Conservation (phyloP, 2,888 invertebrate genomes). For the Cerastis leucographa region DNA sequence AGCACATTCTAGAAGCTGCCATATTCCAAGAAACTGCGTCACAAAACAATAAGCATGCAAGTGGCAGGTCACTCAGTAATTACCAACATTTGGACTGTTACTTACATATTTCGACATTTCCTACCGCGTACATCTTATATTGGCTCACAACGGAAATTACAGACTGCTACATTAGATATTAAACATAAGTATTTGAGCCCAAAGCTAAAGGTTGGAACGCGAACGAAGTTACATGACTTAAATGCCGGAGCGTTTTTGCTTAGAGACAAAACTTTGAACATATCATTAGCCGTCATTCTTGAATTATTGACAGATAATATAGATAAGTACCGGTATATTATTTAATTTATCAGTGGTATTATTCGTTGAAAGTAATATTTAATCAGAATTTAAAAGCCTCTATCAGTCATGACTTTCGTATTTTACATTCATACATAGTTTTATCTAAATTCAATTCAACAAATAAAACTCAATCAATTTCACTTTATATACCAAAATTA, state of each 20-base stretch:
- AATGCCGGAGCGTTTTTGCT: not conserved
- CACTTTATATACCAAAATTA: conserved; percentile 1
- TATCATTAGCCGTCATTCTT: not conserved
- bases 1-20: conserved; percentile 1
- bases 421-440: conserved; percentile 15
- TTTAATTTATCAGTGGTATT: conserved; percentile 22
- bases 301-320: conserved; percentile 9
- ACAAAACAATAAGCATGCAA: conserved; percentile 15
- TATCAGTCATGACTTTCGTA: conserved; percentile 10
- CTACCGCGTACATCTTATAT: conserved; percentile 51
- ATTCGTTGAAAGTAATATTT: conserved; percentile 11
- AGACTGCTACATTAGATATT: conserved; percentile 52
- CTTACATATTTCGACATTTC: conserved; percentile 55
- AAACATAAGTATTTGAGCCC: conserved; percentile 41
- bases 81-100: conserved; percentile 40
- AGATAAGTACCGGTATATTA: conserved; percentile 1
- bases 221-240: conserved; percentile 27
- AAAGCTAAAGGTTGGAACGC: conserved; percentile 31
- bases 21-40: not conserved
- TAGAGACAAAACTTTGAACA: not conserved
- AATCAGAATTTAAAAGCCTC: conserved; percentile 15
- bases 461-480: conserved; percentile 14
- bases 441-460: conserved; percentile 8
- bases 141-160: conserved; percentile 63
- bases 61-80: conserved; percentile 16